Conservation (phyloP, 2,797 vertebrate genomes). For the Neosilurus mollespiculum region DNA sequence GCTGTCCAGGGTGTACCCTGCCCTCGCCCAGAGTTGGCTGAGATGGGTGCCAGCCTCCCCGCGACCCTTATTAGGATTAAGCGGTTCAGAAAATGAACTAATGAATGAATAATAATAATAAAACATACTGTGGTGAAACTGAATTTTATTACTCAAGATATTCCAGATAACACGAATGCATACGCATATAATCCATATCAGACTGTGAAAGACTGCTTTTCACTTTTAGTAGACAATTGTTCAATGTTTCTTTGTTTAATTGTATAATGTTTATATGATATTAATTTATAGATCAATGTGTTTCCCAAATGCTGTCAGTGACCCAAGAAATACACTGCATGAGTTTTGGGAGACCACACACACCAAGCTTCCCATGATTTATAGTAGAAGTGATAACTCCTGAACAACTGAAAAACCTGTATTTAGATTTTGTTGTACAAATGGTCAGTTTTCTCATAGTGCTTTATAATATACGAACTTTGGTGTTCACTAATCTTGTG, state of each 20-base stretch:
- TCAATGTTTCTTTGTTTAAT: too few relatives aligned
- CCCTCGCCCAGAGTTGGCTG: too few relatives aligned
- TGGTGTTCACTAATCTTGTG: too few relatives aligned
- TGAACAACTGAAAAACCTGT: not conserved
- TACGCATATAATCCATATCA: not conserved
- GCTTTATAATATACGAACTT: not conserved
- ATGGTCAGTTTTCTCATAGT: not conserved
- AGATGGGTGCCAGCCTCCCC: too few relatives aligned
- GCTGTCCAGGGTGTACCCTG: too few relatives aligned
- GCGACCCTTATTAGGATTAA: too few relatives aligned
- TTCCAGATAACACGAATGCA: not conserved
- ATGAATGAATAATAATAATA: not conserved
- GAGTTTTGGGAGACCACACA: not conserved
- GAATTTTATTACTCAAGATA: not conserved
- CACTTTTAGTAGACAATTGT: not conserved
- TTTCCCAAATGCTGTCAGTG: not conserved
- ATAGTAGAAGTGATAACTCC: not conserved
- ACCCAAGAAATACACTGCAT: not conserved
- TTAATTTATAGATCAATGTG: not conserved
- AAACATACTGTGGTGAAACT: not conserved
- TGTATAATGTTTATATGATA: too few relatives aligned
- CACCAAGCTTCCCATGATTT: not conserved
- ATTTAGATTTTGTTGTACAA: not conserved
- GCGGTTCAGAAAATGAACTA: not conserved
- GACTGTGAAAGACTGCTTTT: not conserved